phyloP scores from a whole-genome alignment of 2,797 vertebrate species.

The Lagodon rhomboides region DNA sequence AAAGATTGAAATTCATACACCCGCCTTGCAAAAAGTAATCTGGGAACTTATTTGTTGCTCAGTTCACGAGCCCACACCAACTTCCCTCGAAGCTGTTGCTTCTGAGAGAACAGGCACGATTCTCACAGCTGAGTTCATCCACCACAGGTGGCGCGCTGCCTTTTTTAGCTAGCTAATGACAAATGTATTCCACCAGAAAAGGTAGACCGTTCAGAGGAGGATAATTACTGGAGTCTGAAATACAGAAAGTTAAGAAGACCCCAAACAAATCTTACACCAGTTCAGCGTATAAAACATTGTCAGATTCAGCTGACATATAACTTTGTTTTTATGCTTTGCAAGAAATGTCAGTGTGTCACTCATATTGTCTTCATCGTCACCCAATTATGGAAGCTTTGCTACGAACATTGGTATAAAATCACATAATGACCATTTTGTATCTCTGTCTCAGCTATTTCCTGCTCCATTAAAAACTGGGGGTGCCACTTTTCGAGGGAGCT shows the following conservation, averaged over 20 bases:
- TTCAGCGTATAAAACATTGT: background rate
- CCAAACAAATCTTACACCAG: background rate
- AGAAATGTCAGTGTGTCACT: background rate
- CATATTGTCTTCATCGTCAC: background rate
- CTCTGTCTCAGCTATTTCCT: background rate
- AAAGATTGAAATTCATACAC: background rate
- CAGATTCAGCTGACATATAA: background rate
- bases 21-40: background rate
- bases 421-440: background rate
- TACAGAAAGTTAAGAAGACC: background rate
- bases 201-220: background rate
- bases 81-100: background rate
- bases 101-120: background rate
- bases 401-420: background rate
- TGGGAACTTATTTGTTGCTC: background rate
- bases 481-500: background rate
- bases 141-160: background rate
- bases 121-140: background rate
- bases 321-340: constrained; percentile 2
- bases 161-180: background rate
- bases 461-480: constrained; percentile 1
- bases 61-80: background rate
- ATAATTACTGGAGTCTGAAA: background rate
- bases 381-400: background rate
- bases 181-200: constrained; percentile 5